Evolutionary conservation across 64 coral and sea anemone genomes (phyloP).

Genomic region (Pocillopora damicornis): DNA sequence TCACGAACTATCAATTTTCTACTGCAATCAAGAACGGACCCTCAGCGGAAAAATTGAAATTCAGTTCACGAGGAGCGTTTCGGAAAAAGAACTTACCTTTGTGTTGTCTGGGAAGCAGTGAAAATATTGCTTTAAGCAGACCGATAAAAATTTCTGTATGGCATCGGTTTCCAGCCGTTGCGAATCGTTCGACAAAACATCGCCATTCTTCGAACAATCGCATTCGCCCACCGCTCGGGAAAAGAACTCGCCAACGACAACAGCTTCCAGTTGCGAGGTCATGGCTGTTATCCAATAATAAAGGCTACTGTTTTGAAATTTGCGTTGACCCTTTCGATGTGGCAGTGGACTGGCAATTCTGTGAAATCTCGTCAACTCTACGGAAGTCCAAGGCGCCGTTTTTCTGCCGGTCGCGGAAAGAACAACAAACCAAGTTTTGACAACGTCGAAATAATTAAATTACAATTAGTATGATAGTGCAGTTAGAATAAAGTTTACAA

Average conservation of each 20-base stretch:
- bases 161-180: slow-evolving; percentile 27
- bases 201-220: neutral
- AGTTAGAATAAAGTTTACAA: neutral
- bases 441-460: neutral
- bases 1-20: no score
- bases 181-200: neutral
- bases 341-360: neutral
- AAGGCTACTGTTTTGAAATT: neutral
- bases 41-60: neutral
- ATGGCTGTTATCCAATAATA: neutral
- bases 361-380: neutral
- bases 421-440: neutral
- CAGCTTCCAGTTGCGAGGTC: neutral
- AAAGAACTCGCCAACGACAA: neutral
- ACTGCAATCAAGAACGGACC: no score
- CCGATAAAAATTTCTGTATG: slow-evolving; percentile 53
- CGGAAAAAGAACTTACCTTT: neutral
- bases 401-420: slow-evolving; percentile 8
- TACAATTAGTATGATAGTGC: neutral
- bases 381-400: slow-evolving; percentile 13
- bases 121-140: slow-evolving; percentile 57
- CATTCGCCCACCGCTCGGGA: neutral
- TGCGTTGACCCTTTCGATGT: neutral
- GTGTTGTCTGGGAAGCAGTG: neutral
- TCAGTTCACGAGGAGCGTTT: neutral